Evolutionary conservation across 1,140 invertebrate genomes (phyloP).

Genomic region (Ctenoplectra terminalis): DNA sequence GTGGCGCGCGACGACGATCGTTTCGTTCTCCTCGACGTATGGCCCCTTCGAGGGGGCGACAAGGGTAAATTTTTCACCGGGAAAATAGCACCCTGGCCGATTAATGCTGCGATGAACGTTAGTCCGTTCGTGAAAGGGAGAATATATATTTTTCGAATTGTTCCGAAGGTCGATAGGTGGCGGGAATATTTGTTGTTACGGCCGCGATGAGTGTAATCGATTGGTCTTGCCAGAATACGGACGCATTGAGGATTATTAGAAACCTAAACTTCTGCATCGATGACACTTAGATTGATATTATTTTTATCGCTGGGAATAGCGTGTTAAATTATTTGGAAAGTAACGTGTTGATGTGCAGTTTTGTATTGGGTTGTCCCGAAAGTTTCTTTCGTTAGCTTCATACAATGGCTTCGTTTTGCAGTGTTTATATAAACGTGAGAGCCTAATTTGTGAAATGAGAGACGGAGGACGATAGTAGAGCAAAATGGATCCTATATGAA

Average conservation of each 20-base stretch:
- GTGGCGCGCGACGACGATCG: conserved; percentile 62
- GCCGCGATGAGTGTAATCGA: neutral
- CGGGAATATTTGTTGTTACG: conserved; percentile 6
- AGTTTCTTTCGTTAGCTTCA: no score
- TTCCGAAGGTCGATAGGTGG: neutral
- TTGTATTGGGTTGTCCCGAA: no score
- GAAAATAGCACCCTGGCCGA: conserved; percentile 44
- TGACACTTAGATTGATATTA: neutral
- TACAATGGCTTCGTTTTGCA: no score
- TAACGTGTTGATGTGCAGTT: no score
- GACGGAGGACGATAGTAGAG: no score
- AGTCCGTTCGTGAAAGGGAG: conserved; percentile 2
- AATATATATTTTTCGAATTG: neutral
- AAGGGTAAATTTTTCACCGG: conserved; percentile 48
- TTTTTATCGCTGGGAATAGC: no score
- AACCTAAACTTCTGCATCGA: neutral
- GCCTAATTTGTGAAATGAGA: no score
- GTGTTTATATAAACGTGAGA: no score
- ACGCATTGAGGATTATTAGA: no score
- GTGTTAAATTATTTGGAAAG: no score
- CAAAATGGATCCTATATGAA: no score
- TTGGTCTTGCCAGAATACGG: no score
- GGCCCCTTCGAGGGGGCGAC: conserved; percentile 55
- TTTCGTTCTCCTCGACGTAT: conserved; percentile 54
- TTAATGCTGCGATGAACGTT: conserved; percentile 62